A percentile compares a stretch with the other conserved stretches of the same genome.
Evolutionary conservation across 2,113 vertebrate species (phyloP).

Genomic region (Paradisaea rubra): DNA sequence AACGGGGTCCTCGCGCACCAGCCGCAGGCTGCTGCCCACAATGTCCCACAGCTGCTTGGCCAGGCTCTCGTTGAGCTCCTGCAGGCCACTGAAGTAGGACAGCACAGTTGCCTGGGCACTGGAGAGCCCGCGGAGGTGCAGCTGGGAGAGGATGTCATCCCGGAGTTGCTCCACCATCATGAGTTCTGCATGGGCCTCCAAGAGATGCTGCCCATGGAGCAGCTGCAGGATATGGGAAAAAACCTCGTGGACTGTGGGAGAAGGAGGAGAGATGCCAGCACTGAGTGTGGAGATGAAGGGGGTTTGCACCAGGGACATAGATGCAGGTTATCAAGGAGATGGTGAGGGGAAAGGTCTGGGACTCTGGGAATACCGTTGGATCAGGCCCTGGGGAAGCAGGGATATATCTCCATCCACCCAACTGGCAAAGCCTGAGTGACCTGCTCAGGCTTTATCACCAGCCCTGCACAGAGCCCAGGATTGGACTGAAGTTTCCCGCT

Average conservation of each 20-base stretch:
- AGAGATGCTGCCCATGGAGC: constrained; percentile 77
- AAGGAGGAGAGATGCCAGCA: neutral
- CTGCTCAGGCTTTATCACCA: neutral
- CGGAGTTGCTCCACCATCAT: constrained; percentile 87
- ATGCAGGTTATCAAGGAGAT: neutral
- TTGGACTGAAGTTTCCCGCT: neutral
- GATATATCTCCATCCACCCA: neutral
- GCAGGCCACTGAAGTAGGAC: constrained; percentile 83
- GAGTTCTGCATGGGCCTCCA: constrained; percentile 86
- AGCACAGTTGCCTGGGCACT: constrained; percentile 62
- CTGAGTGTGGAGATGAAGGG: fast-evolving
- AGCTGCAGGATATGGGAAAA: constrained; percentile 81
- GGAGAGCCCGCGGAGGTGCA: constrained; percentile 56
- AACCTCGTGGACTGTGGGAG: constrained; percentile 76
- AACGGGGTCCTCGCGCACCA: constrained; percentile 84
- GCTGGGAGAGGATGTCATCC: constrained; percentile 81
- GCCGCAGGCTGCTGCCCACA: constrained; percentile 72
- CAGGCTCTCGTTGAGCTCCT: constrained; percentile 80
- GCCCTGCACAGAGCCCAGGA: fast-evolving
- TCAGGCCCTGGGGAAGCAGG: neutral
- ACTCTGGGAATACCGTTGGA: neutral
- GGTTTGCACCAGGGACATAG: neutral
- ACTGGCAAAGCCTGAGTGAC: fast-evolving
- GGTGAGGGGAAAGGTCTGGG: neutral
- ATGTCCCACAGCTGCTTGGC: constrained; percentile 83